A percentile compares a stretch with the other conserved stretches of the same genome.
These are phyloP conservation scores for Lepas anatifera DNA, from an alignment of 2,888 invertebrate genomes.

Conservation along the genomic window DNA sequence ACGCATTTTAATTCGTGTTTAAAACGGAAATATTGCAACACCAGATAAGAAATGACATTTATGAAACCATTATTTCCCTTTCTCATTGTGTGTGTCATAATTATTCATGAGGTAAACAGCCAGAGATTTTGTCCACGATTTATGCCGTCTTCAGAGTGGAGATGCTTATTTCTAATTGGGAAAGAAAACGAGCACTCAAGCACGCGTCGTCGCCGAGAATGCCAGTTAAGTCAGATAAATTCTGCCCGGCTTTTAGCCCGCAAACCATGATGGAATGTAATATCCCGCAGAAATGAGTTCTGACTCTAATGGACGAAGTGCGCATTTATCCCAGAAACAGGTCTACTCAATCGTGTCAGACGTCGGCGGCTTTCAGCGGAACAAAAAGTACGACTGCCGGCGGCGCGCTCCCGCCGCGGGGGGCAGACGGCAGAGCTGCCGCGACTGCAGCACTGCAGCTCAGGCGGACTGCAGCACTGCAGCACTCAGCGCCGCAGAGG, in stretches of 20 bases:
- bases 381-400: too few relatives aligned
- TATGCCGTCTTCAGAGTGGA: background rate
- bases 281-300: slow-evolving; percentile 5
- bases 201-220: background rate
- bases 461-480: too few relatives aligned
- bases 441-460: too few relatives aligned
- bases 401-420: too few relatives aligned
- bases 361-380: background rate
- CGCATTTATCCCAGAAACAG: background rate
- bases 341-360: background rate
- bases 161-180: slow-evolving; percentile 9
- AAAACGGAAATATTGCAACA: slow-evolving; percentile 8
- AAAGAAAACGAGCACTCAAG: background rate
- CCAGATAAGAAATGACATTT: slow-evolving; percentile 7
- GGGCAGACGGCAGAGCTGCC: too few relatives aligned
- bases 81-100: slow-evolving; percentile 7
- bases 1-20: slow-evolving; percentile 9
- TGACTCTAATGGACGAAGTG: background rate
- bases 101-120: slow-evolving; percentile 11
- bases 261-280: background rate
- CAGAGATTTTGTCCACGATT: background rate
- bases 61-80: slow-evolving; percentile 10
- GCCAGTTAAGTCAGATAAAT: slow-evolving; percentile 10
- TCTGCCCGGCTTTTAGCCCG: background rate
- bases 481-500: too few relatives aligned